Evolutionary conservation across 2,113 vertebrate genomes (phyloP), one percentile per base, ranked within the genome.

Genomic region (Galemys pyrenaicus): DNA sequence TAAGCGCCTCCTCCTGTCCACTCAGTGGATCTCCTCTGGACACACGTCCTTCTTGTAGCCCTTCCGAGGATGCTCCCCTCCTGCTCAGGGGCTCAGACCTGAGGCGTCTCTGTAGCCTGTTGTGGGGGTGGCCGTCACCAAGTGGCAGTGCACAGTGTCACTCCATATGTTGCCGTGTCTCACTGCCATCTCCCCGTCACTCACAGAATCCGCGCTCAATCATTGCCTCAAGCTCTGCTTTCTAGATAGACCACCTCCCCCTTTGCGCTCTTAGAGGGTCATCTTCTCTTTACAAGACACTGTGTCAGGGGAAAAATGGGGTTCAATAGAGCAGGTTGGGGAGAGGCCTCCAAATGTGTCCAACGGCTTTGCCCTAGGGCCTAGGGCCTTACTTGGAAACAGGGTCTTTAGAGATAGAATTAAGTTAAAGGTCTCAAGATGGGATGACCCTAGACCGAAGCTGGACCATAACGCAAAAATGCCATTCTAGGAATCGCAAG

Each of bases 221-320:
- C 54, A 39, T 95, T 1, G 9, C 26, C 68, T 92, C 73, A 37
- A 77, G 41, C 51, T 89, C 86, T 39, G 32, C 54, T 60, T 75
- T 86, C 46, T 9, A 41, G n/a, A 37, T 2, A 12, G 2, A 6
- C n/a, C 26, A 67, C 62, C 13, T 35, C 9, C 26, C 30, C 24
- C 28, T 62, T 85, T 46, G 39, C 58, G 39, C 8, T 54, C 74
- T 12, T 26, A 24, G 4, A 67, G 35, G 8, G 11, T 35, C 49
- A 30, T 32, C 22, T 39, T 92, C 51, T 54, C 37, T 54, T 13
- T 32, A 54, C 32, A 70, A 84, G 46, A n/a, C 41, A 89, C 17
- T 30, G 49, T 13, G 51, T 79, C 44, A 19, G 19, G 74, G 6
- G 19, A 7, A 10, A 49, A 78, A 35, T 26, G 35, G 24, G 67